Percentiles rank a stretch among this genome's conserved stretches.
These are phyloP conservation scores for Grallaria varia DNA, from an alignment of 2,113 vertebrate genomes.

Conservation along the genomic window DNA sequence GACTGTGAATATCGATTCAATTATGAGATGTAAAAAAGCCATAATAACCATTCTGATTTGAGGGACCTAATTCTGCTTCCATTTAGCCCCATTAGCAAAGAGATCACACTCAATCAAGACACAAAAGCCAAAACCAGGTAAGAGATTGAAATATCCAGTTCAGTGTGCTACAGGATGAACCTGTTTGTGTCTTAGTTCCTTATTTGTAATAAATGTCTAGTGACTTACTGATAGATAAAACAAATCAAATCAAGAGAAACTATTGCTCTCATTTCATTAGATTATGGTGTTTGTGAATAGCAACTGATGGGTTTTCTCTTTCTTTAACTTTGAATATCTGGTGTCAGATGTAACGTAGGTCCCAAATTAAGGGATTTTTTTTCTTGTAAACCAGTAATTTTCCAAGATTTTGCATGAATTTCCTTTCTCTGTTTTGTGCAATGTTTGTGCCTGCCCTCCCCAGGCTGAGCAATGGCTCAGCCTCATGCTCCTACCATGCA, in stretches of 20 bases:
- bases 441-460: background rate
- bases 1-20: background rate
- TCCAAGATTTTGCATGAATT: background rate
- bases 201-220: background rate
- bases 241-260: background rate
- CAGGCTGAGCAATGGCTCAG: background rate
- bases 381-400: background rate
- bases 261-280: background rate
- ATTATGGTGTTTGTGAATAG: background rate
- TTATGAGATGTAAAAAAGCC: background rate
- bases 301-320: background rate
- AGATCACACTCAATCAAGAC: background rate
- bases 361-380: background rate
- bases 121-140: background rate
- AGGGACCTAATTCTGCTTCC: background rate
- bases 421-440: background rate
- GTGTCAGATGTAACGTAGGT: background rate
- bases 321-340: background rate
- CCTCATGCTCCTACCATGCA: rapidly evolving
- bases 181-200: background rate
- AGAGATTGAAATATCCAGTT: background rate
- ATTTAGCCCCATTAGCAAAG: background rate
- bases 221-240: background rate
- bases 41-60: background rate
- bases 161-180: background rate